A percentile compares a stretch with the other conserved stretches of the same genome.
Conservation (phyloP, 2,797 vertebrate species). For the Pagetopsis macropterus region DNA sequence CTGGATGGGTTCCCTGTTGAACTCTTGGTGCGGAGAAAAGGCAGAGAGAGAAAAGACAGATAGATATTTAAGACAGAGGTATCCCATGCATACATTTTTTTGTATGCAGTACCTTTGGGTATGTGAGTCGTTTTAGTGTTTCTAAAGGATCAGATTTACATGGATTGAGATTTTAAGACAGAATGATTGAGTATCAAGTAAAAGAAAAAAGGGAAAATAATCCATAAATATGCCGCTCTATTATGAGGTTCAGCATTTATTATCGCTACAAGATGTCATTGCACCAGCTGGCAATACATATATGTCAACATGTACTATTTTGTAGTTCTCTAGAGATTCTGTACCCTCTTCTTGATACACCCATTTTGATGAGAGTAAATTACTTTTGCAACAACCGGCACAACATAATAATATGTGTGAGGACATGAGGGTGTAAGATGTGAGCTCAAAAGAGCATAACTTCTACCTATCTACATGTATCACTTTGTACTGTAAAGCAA, state of each 20-base stretch:
- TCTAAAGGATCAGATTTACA: background rate
- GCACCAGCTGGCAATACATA: constrained; percentile 6
- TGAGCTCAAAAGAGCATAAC: constrained; percentile 43
- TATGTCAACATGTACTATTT: constrained; percentile 31
- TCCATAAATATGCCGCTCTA: background rate
- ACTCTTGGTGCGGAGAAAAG: constrained; percentile 74
- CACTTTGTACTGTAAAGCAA: constrained; percentile 25
- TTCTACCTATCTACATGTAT: constrained; percentile 29
- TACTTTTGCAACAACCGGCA: constrained; percentile 41
- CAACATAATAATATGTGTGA: constrained; percentile 58
- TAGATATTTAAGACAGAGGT: background rate
- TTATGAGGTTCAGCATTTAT: constrained; percentile 15
- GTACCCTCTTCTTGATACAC: constrained; percentile 2
- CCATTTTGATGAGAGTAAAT: constrained; percentile 48
- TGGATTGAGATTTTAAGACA: background rate
- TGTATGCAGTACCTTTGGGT: background rate
- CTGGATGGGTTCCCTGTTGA: constrained; percentile 83
- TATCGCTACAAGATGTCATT: constrained; percentile 13
- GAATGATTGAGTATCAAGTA: background rate
- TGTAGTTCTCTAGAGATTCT: constrained; percentile 24
- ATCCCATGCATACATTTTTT: background rate
- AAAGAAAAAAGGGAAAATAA: constrained; percentile 4
- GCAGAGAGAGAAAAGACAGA: background rate
- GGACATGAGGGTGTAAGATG: constrained; percentile 54
- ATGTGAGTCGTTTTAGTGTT: background rate